A percentile compares a stretch with the other conserved stretches of the same genome.
These are phyloP conservation scores for Netelia virgata DNA, from an alignment of 2,888 invertebrate genomes.

Conservation along the genomic window DNA sequence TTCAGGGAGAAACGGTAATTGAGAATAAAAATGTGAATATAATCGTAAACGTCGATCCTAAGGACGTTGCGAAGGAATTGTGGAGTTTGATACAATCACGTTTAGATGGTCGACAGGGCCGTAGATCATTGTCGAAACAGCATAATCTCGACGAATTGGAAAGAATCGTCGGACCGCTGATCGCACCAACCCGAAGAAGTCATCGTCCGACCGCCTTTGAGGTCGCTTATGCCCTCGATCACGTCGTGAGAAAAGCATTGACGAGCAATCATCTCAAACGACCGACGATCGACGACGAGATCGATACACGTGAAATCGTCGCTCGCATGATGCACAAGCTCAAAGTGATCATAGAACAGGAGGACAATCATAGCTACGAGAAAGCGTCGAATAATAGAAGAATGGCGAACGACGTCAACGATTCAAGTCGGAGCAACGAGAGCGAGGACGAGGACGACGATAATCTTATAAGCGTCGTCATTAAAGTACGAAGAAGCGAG, in stretches of 20 bases:
- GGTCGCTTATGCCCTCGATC: constrained; percentile 68
- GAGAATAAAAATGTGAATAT: constrained; percentile 75
- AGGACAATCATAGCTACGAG: not conserved
- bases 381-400: not conserved
- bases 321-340: constrained; percentile 69
- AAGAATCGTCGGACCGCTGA: constrained; percentile 66
- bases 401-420: not conserved
- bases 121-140: constrained; percentile 22
- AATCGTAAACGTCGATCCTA: constrained; percentile 74
- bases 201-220: constrained; percentile 58
- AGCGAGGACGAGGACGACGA: constrained; percentile 36
- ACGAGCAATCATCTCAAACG: constrained; percentile 4
- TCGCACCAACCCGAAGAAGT: constrained; percentile 70
- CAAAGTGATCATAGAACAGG: constrained; percentile 34
- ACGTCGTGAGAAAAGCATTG: constrained; percentile 67
- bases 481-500: constrained; percentile 40
- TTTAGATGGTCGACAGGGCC: constrained; percentile 49
- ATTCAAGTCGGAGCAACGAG: not conserved
- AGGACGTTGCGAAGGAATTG: constrained; percentile 73
- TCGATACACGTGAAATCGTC: constrained; percentile 69
- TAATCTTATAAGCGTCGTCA: constrained; percentile 18
- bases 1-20: constrained; percentile 65
- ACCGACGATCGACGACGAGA: constrained; percentile 68
- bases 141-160: constrained; percentile 64
- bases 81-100: constrained; percentile 72